phyloP scores from a whole-genome alignment of 2,888 invertebrate species.

The Aporophyla lueneburgensis region DNA sequence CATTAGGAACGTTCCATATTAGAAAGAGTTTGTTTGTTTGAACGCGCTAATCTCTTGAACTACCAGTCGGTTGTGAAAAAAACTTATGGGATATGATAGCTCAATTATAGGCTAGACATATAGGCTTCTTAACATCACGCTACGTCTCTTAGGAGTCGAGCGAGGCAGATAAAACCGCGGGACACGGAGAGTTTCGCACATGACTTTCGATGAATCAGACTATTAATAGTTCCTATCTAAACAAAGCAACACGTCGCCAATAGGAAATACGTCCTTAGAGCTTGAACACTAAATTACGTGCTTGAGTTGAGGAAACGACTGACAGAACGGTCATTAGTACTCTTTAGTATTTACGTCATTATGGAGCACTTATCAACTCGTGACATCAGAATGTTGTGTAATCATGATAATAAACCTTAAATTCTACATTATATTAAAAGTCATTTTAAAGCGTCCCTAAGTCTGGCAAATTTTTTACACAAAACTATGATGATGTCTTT shows the following conservation, averaged over 20 bases:
- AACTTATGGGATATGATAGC: neutral
- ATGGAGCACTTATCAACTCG: constrained; percentile 38
- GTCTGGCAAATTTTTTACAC: too few relatives aligned
- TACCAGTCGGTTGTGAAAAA: neutral
- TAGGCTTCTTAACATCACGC: neutral
- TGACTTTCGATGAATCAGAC: constrained; percentile 7
- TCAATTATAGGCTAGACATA: neutral
- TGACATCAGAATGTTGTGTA: constrained; percentile 50
- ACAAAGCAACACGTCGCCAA: constrained; percentile 11
- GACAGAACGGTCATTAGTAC: constrained; percentile 36
- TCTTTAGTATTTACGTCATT: constrained; percentile 42
- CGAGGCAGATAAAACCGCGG: neutral
- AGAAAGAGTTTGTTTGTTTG: neutral
- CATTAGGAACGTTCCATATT: neutral
- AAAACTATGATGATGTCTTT: too few relatives aligned
- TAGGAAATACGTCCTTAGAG: constrained; percentile 34
- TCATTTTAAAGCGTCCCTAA: too few relatives aligned
- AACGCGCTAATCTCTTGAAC: neutral
- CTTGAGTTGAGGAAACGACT: constrained; percentile 44
- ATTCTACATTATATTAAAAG: constrained; percentile 10
- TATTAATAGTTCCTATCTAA: constrained; percentile 19
- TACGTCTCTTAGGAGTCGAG: neutral
- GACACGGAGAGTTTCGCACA: neutral
- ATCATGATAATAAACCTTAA: constrained; percentile 32
- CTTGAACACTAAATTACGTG: constrained; percentile 42